Base-by-base conservation (phyloP, 1,140 invertebrate genomes). In the Atta cephalotes region DNA sequence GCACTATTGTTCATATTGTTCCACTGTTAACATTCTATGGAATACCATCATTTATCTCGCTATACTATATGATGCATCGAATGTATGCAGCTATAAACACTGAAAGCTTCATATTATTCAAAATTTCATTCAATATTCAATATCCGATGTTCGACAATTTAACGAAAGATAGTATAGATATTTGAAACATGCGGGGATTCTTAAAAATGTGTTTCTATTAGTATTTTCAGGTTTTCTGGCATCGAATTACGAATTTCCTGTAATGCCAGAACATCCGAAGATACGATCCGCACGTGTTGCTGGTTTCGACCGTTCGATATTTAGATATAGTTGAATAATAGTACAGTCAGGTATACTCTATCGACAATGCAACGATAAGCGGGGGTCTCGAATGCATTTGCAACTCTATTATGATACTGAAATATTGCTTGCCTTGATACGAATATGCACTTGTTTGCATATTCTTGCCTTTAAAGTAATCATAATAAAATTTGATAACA, bases 351-450 rank as follows among this genome's bases (percentile, higher is more conserved):
- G 18, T 79, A 71, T 66, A 71, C 39, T 80, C 88, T 62, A 72
- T 84, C 66, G 78, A 79, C 71, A 62, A 14, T 5, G 28, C 58
- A 58, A 86, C 80, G 88, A 89, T 90, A 89, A 90, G 88, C 88
- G 82, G 62, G n/a, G 7, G 53, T 60, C 45, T 28, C 72, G 68
- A 74, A 79, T 79, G 66, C 76, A 70, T 88, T 89, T 71, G 70
- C 76, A 74, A 45, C 53, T 51, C 25, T 45, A 60, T 60, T 72
- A 49, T 53, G 5, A 45, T 6, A 31, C 53, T n/a, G 62, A 31
- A 45, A 84, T 87, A 87, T 87, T 87, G 76, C 86, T 25, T 53
- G 39, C 18, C 88, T n/a, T 82, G 25, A 62, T 63, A 51, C 1
- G 21, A 10, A 45, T 10, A n/a, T 68, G 28, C n/a, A 45, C 21